Evolutionary conservation across 2,888 invertebrate genomes (phyloP).

Genomic region (Euzophera pinguis): DNA sequence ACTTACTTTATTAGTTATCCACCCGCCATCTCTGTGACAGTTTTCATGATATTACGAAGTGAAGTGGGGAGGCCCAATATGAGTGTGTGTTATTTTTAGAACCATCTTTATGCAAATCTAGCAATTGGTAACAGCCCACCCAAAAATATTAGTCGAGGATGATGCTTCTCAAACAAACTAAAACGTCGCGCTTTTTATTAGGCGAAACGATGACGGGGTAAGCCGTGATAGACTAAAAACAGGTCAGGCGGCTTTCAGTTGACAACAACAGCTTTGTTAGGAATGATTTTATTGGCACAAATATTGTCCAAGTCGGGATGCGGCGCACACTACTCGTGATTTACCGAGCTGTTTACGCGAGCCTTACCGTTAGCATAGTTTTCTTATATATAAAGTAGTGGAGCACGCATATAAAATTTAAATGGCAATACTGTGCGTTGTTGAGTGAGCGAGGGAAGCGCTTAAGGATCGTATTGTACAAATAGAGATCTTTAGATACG

Average conservation of each 20-base stretch:
- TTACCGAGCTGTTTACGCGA: conserved; percentile 75
- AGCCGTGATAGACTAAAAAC: conserved; percentile 62
- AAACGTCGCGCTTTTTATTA: conserved; percentile 26
- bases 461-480: too few species aligned
- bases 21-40: conserved; percentile 64
- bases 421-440: too few species aligned
- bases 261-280: conserved; percentile 76
- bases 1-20: conserved; percentile 78
- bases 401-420: too few species aligned
- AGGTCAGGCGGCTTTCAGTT: conserved; percentile 66
- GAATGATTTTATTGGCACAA: conserved; percentile 75
- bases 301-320: conserved; percentile 72
- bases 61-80: conserved; percentile 38
- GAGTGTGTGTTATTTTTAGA: background rate
- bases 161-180: background rate
- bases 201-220: conserved; percentile 44
- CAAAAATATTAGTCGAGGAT: too few species aligned
- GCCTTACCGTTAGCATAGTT: conserved; percentile 32
- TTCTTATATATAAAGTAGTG: background rate
- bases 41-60: conserved; percentile 71
- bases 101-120: too few species aligned
- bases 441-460: too few species aligned
- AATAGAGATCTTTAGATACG: too few species aligned
- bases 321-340: conserved; percentile 67
- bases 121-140: too few species aligned